These are phyloP conservation scores for Tadarida brasiliensis DNA, from an alignment of 2,797 vertebrate species.

Conservation along the genomic window DNA sequence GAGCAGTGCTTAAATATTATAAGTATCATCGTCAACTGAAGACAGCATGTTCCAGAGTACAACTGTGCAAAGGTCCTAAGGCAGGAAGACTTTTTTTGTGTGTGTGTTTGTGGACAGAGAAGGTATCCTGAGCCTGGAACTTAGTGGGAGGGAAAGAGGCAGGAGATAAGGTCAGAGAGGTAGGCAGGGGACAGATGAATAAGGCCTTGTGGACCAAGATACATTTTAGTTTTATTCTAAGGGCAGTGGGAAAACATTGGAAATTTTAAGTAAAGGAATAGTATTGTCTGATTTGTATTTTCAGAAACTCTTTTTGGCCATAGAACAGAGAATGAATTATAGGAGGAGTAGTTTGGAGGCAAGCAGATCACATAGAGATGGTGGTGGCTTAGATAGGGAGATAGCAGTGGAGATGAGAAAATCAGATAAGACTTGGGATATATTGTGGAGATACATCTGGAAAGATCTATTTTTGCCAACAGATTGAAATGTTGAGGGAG, in stretches of 20 bases:
- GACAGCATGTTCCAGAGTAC: background rate
- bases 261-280: background rate
- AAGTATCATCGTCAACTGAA: background rate
- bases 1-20: background rate
- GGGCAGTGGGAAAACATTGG: background rate
- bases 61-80: background rate
- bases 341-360: background rate
- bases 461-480: background rate
- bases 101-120: slow-evolving; percentile 10
- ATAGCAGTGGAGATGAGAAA: background rate
- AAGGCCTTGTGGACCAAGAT: background rate
- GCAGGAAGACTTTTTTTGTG: background rate
- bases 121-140: background rate
- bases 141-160: slow-evolving; percentile 1
- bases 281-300: slow-evolving; percentile 43
- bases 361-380: slow-evolving; percentile 1
- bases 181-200: background rate
- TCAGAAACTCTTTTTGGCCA: background rate
- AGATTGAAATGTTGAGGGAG: background rate
- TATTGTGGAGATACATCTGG: slow-evolving; percentile 3
- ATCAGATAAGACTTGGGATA: background rate
- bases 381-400: background rate
- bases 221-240: slow-evolving; percentile 32
- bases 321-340: slow-evolving; percentile 36
- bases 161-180: background rate